phyloP scores from a whole-genome alignment of 2,888 invertebrate species.

The Acleris literana region DNA sequence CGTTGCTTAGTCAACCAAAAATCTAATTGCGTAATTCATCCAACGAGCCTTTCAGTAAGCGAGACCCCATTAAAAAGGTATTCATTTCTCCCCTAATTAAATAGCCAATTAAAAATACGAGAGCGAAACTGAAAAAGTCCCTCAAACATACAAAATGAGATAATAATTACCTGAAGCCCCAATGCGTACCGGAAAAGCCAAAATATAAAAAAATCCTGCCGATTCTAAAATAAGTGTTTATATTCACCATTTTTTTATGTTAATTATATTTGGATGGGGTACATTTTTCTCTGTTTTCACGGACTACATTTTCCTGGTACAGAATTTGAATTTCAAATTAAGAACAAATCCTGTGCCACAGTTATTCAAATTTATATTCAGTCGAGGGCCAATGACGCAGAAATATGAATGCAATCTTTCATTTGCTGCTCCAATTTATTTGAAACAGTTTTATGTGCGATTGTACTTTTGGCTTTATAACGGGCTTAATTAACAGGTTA shows the following conservation, averaged over 20 bases:
- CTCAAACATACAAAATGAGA: slow-evolving; percentile 21
- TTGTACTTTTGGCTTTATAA: slow-evolving; percentile 39
- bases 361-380: slow-evolving; percentile 73
- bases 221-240: slow-evolving; percentile 62
- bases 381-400: slow-evolving; percentile 68
- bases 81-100: slow-evolving; percentile 8
- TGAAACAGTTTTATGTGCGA: slow-evolving; percentile 56
- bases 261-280: slow-evolving; percentile 71
- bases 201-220: slow-evolving; percentile 48
- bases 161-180: slow-evolving; percentile 42
- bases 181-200: slow-evolving; percentile 45
- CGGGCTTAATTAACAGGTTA: slow-evolving; percentile 1
- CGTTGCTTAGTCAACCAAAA: too few relatives aligned
- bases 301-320: slow-evolving; percentile 66
- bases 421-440: slow-evolving; percentile 63
- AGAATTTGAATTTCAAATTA: slow-evolving; percentile 75
- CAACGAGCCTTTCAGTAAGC: slow-evolving; percentile 8
- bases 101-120: slow-evolving; percentile 22
- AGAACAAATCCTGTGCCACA: slow-evolving; percentile 67
- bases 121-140: slow-evolving; percentile 15
- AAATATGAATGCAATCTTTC: slow-evolving; percentile 74
- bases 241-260: slow-evolving; percentile 64
- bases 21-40: neutral
- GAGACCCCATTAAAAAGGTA: slow-evolving; percentile 11
- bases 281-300: slow-evolving; percentile 68